Evolutionary conservation across 2,888 invertebrate genomes (phyloP).

Genomic region (Dusona sp.): DNA sequence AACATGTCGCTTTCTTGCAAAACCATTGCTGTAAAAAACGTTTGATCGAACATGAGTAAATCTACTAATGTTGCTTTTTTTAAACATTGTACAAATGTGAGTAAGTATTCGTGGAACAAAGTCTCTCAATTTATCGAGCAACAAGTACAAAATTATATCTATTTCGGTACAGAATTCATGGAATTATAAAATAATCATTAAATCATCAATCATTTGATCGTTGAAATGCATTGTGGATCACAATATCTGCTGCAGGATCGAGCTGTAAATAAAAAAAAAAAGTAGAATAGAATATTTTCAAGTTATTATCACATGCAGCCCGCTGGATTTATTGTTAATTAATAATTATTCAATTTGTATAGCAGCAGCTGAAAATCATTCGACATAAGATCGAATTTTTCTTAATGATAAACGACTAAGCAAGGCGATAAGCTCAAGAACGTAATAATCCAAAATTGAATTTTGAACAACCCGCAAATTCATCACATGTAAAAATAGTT

Average conservation of each 20-base stretch:
- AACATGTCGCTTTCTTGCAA: slow-evolving; percentile 97
- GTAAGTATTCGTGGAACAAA: slow-evolving; percentile 4
- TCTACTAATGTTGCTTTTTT: not conserved
- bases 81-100: not conserved
- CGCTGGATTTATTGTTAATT: not conserved
- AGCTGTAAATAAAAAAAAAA: slow-evolving; percentile 7
- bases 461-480: not conserved
- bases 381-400: not conserved
- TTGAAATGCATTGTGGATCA: not conserved
- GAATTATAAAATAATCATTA: slow-evolving; percentile 1
- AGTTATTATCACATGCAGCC: not conserved
- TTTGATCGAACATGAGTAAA: not conserved
- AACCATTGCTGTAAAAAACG: slow-evolving; percentile 88
- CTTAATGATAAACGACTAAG: not conserved
- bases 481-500: not conserved
- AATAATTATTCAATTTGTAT: not conserved
- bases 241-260: not conserved
- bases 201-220: not conserved
- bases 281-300: not conserved
- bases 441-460: not conserved
- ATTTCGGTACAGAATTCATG: not conserved
- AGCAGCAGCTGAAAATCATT: not conserved
- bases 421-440: not conserved
- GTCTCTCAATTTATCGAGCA: slow-evolving; percentile 55
- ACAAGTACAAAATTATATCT: not conserved